Evolutionary conservation across 2,797 vertebrate species (phyloP), one percentile per base, ranked within the genome.

Genomic region (Urophycis tenuis): DNA sequence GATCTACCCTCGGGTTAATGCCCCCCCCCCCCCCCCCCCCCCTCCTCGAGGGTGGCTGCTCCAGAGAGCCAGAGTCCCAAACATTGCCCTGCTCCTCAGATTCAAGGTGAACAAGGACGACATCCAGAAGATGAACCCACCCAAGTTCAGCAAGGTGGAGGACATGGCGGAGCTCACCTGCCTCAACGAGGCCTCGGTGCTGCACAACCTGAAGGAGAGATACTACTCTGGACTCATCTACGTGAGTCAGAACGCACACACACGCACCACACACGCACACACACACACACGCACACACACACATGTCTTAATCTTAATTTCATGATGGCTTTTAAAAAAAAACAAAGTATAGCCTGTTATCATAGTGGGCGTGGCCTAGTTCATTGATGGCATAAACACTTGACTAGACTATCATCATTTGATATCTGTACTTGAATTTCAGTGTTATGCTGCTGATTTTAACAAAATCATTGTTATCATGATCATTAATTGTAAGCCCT

Each of bases 61-160:
- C 60, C 25, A 12, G 19, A 25, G 25, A 2, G n/a, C 10, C n/a
- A 1, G n/a, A n/a, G n/a, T 22, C 15, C 15, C 45, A 49, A 22
- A 53, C 19, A 17, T 60, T n/a, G 19, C 19, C 22, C 60, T 29
- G 1, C 60, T 10, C 29, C 60, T 67, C 34, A 72, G 71, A 25
- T 36, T 36, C 34, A 35, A 72, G 14, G 94, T 98, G 90, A 96
- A 95, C 92, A 98, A 98, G 90, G 96, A 98, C 29, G 96, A 98
- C 82, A 94, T 98, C 88, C 96, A 98, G 92, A 98, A 98, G 93
- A 98, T 98, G 96, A 98, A 98, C 91, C 96, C 96, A 9, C 96
- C 96, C 29, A 98, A 98, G 91, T 98, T 98, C 82, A 97, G 96
- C 76, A 98, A 98, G 89, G 96, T 98, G 89, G 96, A 98, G 83